Conservation (phyloP, 2,888 invertebrate species). For the Thalpophila matura region DNA sequence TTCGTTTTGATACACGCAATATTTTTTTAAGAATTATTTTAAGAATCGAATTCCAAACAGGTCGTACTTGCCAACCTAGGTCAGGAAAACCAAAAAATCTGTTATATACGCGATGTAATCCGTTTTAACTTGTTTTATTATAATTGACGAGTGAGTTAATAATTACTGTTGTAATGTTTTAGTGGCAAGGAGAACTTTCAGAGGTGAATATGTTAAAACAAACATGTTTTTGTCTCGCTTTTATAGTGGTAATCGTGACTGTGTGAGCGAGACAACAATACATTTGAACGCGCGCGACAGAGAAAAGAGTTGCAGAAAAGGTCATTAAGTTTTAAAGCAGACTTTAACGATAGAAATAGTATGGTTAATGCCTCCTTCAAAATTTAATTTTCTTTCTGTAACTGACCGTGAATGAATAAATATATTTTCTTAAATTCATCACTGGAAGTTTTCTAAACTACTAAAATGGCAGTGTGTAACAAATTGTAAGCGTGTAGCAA, state of each 20-base stretch:
- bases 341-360: too few species aligned
- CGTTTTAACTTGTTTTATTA: too few species aligned
- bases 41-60: too few species aligned
- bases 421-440: neutral
- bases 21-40: too few species aligned
- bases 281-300: neutral
- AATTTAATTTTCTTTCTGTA: too few species aligned
- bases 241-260: neutral
- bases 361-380: too few species aligned
- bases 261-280: neutral
- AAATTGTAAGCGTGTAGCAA: slow-evolving; percentile 32
- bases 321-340: too few species aligned
- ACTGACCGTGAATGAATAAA: neutral
- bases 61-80: too few species aligned
- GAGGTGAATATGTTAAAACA: neutral
- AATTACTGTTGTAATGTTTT: neutral
- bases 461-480: slow-evolving; percentile 10
- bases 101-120: too few species aligned
- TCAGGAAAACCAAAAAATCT: too few species aligned
- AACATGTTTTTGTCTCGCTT: neutral
- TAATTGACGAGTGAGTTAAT: slow-evolving; percentile 1
- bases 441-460: slow-evolving; percentile 1
- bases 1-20: too few species aligned
- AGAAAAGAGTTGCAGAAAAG: neutral
- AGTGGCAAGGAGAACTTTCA: slow-evolving; percentile 22